Percentiles rank a stretch among this genome's conserved stretches.
Conservation (phyloP, 2,113 vertebrate species). For the Strix uralensis region DNA sequence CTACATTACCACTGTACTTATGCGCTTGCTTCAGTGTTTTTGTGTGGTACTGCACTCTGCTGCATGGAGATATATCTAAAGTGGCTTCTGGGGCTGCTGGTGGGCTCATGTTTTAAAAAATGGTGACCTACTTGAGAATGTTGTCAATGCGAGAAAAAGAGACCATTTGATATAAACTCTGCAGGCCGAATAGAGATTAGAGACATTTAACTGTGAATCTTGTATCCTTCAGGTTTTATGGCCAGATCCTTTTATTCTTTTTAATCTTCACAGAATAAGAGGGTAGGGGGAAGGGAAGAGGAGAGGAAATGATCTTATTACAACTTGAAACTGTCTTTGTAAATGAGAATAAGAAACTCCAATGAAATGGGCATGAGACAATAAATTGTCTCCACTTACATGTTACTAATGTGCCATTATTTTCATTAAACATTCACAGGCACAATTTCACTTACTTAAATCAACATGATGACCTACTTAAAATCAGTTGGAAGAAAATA, state of each 20-base stretch:
- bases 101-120: not conserved
- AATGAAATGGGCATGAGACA: not conserved
- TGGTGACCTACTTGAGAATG: not conserved
- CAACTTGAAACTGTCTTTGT: not conserved
- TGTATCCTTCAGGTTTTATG: not conserved
- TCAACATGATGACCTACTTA: constrained; percentile 31
- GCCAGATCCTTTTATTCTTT: constrained; percentile 1
- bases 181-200: not conserved
- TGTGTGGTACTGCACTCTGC: no score
- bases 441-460: constrained; percentile 46
- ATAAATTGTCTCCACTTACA: not conserved
- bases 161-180: accelerated
- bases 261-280: not conserved
- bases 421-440: constrained; percentile 41
- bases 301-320: not conserved
- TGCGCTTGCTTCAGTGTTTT: accelerated
- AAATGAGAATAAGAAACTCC: not conserved
- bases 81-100: not conserved
- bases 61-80: accelerated
- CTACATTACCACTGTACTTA: accelerated
- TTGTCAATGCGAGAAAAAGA: not conserved
- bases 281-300: not conserved
- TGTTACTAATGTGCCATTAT: not conserved
- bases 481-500: constrained; percentile 5
- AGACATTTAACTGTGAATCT: not conserved